A percentile compares a stretch with the other conserved stretches of the same genome.
Evolutionary conservation across 2,888 invertebrate species (phyloP).

Genomic region (Dryocosmus kuriphilus): DNA sequence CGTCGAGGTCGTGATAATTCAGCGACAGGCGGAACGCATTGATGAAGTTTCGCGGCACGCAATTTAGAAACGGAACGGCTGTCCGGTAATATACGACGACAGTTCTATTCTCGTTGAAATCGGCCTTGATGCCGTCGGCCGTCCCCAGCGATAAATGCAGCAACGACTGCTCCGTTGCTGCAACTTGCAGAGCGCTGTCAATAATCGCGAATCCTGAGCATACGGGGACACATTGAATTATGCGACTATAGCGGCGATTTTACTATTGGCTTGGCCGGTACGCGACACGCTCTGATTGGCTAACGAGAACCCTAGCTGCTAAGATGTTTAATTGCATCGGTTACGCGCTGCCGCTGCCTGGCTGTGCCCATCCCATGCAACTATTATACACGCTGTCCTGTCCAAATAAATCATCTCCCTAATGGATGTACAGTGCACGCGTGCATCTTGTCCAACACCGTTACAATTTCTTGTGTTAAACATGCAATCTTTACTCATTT

Average conservation of each 20-base stretch:
- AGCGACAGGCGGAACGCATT: slow-evolving; percentile 31
- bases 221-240: slow-evolving; percentile 35
- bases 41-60: slow-evolving; percentile 37
- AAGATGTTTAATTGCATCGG: slow-evolving; percentile 36
- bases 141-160: slow-evolving; percentile 26
- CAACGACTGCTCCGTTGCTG: slow-evolving; percentile 29
- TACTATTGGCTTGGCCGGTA: slow-evolving; percentile 57
- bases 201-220: slow-evolving; percentile 27
- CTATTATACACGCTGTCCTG: slow-evolving; percentile 14
- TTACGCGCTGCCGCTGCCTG: slow-evolving; percentile 22
- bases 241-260: slow-evolving; percentile 41
- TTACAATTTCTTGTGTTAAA: background rate
- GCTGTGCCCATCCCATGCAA: background rate
- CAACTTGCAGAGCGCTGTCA: slow-evolving; percentile 19
- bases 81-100: slow-evolving; percentile 32
- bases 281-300: slow-evolving; percentile 63
- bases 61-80: slow-evolving; percentile 39
- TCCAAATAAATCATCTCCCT: slow-evolving; percentile 34
- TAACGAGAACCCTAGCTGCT: slow-evolving; percentile 55
- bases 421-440: slow-evolving; percentile 25
- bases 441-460: background rate
- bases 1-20: slow-evolving; percentile 15
- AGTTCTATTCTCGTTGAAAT: slow-evolving; percentile 40
- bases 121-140: slow-evolving; percentile 30
- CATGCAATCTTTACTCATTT: background rate